Conservation (phyloP, 2,797 vertebrate species). For the Syngnathus rostellatus region DNA sequence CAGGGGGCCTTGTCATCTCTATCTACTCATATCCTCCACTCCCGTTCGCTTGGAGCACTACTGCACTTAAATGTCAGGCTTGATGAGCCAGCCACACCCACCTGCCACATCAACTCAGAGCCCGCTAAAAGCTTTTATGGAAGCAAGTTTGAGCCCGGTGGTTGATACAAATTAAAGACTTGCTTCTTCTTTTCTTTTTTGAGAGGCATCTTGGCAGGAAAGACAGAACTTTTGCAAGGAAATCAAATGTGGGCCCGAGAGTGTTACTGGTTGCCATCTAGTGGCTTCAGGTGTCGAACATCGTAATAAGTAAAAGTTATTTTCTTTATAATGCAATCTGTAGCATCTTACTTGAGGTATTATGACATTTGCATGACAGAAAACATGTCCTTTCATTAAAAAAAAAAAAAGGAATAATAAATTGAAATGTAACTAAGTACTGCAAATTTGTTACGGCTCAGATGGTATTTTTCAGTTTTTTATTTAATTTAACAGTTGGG, state of each 20-base stretch:
- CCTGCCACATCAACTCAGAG: conserved; percentile 62
- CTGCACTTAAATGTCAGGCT: conserved; percentile 98
- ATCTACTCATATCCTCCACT: conserved; percentile 89
- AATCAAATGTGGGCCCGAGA: conserved; percentile 5
- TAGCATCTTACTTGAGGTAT: not conserved
- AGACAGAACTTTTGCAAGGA: conserved; percentile 40
- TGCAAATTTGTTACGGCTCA: no score
- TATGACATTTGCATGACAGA: not conserved
- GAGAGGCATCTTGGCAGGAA: conserved; percentile 29
- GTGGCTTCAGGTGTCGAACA: conserved; percentile 35
- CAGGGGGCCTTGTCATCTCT: conserved; percentile 77
- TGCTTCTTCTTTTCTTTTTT: conserved; percentile 24
- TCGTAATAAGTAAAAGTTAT: not conserved
- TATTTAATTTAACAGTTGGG: no score
- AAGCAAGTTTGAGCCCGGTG: conserved; percentile 44
- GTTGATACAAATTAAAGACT: conserved; percentile 61
- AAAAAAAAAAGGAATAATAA: not conserved
- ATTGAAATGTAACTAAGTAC: not conserved
- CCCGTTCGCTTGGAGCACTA: conserved; percentile 88
- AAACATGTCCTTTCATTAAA: not conserved
- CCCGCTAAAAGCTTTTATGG: conserved; percentile 71
- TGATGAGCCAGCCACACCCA: conserved; percentile 78
- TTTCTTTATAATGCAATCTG: not conserved
- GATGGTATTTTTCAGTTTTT: no score
- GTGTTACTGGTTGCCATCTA: conserved; percentile 55